These are phyloP conservation scores for Brachionus sp. DNA, from an alignment of 1,140 invertebrate species.

Conservation along the genomic window DNA sequence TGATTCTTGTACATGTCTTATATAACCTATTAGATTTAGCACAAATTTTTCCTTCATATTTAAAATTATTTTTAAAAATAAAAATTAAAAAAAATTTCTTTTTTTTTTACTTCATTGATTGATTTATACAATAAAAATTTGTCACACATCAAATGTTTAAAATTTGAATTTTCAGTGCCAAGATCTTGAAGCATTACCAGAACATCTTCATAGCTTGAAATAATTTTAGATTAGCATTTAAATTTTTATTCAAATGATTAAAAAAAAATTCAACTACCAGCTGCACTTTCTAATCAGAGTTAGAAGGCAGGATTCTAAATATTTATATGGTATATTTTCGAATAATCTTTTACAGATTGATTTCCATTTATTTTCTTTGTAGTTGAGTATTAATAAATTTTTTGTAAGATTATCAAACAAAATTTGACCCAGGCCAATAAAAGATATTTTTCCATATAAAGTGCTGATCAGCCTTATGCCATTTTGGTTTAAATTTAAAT, in stretches of 20 bases:
- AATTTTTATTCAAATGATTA: neutral
- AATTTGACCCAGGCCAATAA: neutral
- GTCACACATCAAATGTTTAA: slow-evolving; percentile 1
- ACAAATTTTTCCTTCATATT: neutral
- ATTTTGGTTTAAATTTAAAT: neutral
- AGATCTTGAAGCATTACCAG: neutral
- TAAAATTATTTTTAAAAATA: neutral
- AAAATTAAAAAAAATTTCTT: neutral
- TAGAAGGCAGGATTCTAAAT: slow-evolving; percentile 14
- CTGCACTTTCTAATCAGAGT: neutral
- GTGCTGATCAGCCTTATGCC: neutral
- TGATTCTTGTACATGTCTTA: neutral
- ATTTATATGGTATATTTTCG: slow-evolving; percentile 20
- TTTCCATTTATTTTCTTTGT: neutral
- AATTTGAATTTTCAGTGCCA: neutral
- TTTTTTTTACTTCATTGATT: neutral
- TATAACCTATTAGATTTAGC: neutral
- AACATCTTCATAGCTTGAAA: slow-evolving; percentile 26
- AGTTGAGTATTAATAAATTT: neutral
- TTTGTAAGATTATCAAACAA: neutral
- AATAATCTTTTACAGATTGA: neutral
- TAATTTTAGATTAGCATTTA: neutral
- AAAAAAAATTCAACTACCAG: neutral
- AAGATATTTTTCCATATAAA: neutral
- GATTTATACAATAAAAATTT: slow-evolving; percentile 33